Percentiles rank a stretch among this genome's conserved stretches.
These are phyloP conservation scores for Papilio xuthus DNA, from an alignment of 1,140 invertebrate species.

Conservation along the genomic window DNA sequence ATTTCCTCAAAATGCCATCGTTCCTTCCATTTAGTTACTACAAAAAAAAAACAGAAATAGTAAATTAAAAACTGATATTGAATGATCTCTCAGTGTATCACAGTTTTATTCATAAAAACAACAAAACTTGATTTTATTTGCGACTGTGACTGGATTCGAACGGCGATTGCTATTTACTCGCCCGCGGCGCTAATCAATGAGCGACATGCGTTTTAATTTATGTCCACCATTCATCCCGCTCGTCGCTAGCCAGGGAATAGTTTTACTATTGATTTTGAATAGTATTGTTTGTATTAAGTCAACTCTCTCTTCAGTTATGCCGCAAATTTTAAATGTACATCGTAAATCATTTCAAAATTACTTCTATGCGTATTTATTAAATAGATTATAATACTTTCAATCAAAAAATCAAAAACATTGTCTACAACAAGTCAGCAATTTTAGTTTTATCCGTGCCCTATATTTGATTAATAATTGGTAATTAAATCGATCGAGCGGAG, in stretches of 20 bases:
- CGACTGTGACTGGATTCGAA: slow-evolving; percentile 37
- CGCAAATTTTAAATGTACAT: background rate
- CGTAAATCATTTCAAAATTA: background rate
- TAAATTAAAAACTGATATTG: background rate
- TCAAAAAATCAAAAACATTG: too few species aligned
- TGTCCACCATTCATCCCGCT: slow-evolving; percentile 49
- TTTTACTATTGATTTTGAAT: slow-evolving; percentile 40
- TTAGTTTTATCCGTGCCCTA: too few species aligned
- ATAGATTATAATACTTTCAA: too few species aligned
- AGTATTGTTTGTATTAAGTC: slow-evolving; percentile 35
- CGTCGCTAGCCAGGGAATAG: slow-evolving; percentile 15
- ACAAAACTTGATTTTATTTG: slow-evolving; percentile 6
- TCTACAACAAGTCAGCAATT: too few species aligned
- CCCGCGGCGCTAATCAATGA: slow-evolving; percentile 59
- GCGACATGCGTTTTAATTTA: slow-evolving; percentile 56
- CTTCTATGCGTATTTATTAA: too few species aligned
- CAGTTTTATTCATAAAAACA: background rate
- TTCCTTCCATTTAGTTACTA: background rate
- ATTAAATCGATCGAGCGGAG: too few species aligned
- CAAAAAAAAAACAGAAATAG: background rate
- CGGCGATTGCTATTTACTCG: slow-evolving; percentile 57
- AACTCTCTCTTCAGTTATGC: background rate
- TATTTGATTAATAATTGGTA: too few species aligned
- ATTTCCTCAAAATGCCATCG: background rate
- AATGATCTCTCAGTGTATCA: background rate